Conservation (phyloP, 64 coral and sea anemone species). For the Trachythela sp. region DNA sequence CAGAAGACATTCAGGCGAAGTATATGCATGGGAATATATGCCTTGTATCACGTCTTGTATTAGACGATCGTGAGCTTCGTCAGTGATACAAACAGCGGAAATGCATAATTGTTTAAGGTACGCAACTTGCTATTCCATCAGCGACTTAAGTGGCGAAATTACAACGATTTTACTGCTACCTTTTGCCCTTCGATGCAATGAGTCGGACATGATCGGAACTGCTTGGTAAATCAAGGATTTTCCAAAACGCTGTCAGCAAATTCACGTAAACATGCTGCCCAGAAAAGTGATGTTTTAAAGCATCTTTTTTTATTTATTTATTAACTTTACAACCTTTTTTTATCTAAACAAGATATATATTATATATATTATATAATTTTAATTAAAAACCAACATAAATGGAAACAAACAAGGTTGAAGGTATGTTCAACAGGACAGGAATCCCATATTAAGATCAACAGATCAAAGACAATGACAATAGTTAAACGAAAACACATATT, state of each 20-base stretch:
- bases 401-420: too few species aligned
- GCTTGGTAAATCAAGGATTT: neutral
- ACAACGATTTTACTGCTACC: neutral
- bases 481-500: too few species aligned
- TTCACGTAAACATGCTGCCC: neutral
- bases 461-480: too few species aligned
- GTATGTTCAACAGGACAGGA: too few species aligned
- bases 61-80: conserved; percentile 27
- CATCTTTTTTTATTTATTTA: too few species aligned
- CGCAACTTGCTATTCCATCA: conserved; percentile 11
- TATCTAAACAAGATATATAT: too few species aligned
- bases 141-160: conserved; percentile 13
- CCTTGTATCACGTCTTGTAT: conserved; percentile 36
- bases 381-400: too few species aligned
- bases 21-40: neutral
- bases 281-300: neutral
- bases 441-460: too few species aligned
- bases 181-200: neutral
- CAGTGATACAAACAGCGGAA: conserved; percentile 31
- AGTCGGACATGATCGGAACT: neutral
- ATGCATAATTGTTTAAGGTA: conserved; percentile 35
- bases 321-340: too few species aligned
- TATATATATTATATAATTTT: too few species aligned
- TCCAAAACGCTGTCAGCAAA: neutral
- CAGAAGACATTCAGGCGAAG: neutral